A percentile compares a stretch with the other conserved stretches of the same genome.
Evolutionary conservation across 2,797 vertebrate genomes (phyloP).

Genomic region (Sebastes itinus): DNA sequence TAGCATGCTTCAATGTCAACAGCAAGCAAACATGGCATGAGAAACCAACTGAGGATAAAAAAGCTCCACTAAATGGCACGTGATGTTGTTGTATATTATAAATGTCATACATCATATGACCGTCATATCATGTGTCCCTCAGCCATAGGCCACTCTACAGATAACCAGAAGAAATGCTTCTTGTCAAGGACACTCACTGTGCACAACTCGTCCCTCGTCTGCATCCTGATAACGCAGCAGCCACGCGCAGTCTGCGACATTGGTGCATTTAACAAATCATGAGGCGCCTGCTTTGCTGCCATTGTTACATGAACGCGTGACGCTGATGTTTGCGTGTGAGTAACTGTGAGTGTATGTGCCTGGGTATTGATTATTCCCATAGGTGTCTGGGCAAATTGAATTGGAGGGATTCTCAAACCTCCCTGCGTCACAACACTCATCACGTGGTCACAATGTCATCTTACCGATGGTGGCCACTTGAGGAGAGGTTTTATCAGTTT

Average conservation of each 20-base stretch:
- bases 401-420: neutral
- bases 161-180: conserved; percentile 67
- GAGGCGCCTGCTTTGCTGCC: conserved; percentile 17
- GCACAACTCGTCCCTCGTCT: conserved; percentile 26
- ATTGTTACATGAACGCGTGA: conserved; percentile 6
- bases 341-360: neutral
- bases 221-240: conserved; percentile 55
- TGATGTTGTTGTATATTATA: conserved; percentile 15
- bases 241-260: conserved; percentile 25
- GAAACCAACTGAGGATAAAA: neutral
- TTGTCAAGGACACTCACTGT: conserved; percentile 68
- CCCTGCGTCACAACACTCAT: neutral
- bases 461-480: neutral
- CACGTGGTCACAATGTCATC: neutral
- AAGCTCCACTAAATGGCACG: neutral
- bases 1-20: neutral
- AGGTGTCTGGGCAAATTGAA: neutral
- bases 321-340: conserved; percentile 9
- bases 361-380: neutral
- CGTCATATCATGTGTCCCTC: conserved; percentile 38
- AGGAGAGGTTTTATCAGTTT: conserved; percentile 18
- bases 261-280: conserved; percentile 54
- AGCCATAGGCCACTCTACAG: conserved; percentile 31
- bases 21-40: neutral
- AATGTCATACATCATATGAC: conserved; percentile 54